Evolutionary conservation across 2,113 vertebrate species (phyloP).

Genomic region (Euleptes europaea): DNA sequence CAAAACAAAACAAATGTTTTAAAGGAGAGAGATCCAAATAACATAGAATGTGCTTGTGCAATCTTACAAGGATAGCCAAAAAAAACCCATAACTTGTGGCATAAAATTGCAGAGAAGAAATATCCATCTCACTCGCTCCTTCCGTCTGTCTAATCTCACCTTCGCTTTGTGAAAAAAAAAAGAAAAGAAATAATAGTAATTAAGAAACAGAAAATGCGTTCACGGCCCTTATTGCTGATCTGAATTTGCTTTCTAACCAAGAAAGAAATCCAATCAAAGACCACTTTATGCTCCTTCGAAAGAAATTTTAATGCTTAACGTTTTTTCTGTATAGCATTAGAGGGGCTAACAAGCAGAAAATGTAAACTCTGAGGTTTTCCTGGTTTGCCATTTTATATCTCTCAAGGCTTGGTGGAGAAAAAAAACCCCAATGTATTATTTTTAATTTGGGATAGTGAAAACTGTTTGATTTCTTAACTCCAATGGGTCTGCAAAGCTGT

Average conservation of each 20-base stretch:
- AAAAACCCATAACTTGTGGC: constrained; percentile 66
- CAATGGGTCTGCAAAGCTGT: constrained; percentile 72
- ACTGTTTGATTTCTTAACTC: constrained; percentile 76
- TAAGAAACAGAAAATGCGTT: constrained; percentile 47
- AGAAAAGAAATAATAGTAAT: constrained; percentile 72
- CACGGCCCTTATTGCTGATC: constrained; percentile 77
- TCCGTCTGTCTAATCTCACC: constrained; percentile 75
- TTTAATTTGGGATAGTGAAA: constrained; percentile 72
- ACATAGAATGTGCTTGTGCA: constrained; percentile 71
- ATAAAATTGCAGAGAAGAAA: constrained; percentile 62
- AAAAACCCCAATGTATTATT: constrained; percentile 56
- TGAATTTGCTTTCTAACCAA: constrained; percentile 85
- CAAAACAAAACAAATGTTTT: background rate
- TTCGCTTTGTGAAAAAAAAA: constrained; percentile 83
- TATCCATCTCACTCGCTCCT: constrained; percentile 73
- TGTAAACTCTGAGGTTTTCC: constrained; percentile 74
- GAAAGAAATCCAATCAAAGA: constrained; percentile 78
- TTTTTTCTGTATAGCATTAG: constrained; percentile 67
- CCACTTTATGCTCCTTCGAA: constrained; percentile 82
- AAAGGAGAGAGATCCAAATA: constrained; percentile 68
- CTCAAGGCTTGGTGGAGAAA: constrained; percentile 71
- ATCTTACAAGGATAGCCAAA: constrained; percentile 71
- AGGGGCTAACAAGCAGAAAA: constrained; percentile 70
- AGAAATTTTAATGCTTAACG: constrained; percentile 74
- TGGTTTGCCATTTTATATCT: constrained; percentile 80